A percentile compares a stretch with the other conserved stretches of the same genome.
phyloP scores from a whole-genome alignment of 2,888 invertebrate species.

The Priocnemis perturbator region DNA sequence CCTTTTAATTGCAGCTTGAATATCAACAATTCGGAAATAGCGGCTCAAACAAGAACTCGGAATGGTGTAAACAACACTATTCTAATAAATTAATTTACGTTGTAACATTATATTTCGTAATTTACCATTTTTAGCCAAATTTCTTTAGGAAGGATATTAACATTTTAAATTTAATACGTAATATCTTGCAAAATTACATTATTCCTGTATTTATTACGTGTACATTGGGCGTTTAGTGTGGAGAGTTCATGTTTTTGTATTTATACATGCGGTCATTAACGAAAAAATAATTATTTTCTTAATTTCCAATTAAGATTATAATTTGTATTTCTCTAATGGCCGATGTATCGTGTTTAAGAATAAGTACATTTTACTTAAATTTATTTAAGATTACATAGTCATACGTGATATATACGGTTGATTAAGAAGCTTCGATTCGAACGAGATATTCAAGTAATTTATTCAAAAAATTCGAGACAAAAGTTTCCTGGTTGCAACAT shows the following conservation, averaged over 20 bases:
- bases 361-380: slow-evolving; percentile 63
- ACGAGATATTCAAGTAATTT: slow-evolving; percentile 46
- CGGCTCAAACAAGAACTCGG: slow-evolving; percentile 50
- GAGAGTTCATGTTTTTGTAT: slow-evolving; percentile 55
- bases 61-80: slow-evolving; percentile 46
- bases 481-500: slow-evolving; percentile 34
- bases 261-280: slow-evolving; percentile 45
- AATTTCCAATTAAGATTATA: slow-evolving; percentile 41
- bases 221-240: slow-evolving; percentile 66
- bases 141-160: slow-evolving; percentile 68
- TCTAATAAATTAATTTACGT: slow-evolving; percentile 53
- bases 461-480: slow-evolving; percentile 45
- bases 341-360: slow-evolving; percentile 48
- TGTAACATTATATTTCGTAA: slow-evolving; percentile 71
- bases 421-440: slow-evolving; percentile 34
- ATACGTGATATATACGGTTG: slow-evolving; percentile 38
- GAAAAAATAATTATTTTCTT: slow-evolving; percentile 48
- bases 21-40: slow-evolving; percentile 32
- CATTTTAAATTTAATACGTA: slow-evolving; percentile 51
- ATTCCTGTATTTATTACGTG: slow-evolving; percentile 72
- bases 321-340: slow-evolving; percentile 48
- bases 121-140: slow-evolving; percentile 71
- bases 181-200: slow-evolving; percentile 61
- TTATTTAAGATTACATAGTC: slow-evolving; percentile 61
- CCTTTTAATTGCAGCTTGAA: slow-evolving; percentile 51